A percentile compares a stretch with the other conserved stretches of the same genome.
Evolutionary conservation across 2,888 invertebrate species (phyloP).

Genomic region (Polietes domitor): DNA sequence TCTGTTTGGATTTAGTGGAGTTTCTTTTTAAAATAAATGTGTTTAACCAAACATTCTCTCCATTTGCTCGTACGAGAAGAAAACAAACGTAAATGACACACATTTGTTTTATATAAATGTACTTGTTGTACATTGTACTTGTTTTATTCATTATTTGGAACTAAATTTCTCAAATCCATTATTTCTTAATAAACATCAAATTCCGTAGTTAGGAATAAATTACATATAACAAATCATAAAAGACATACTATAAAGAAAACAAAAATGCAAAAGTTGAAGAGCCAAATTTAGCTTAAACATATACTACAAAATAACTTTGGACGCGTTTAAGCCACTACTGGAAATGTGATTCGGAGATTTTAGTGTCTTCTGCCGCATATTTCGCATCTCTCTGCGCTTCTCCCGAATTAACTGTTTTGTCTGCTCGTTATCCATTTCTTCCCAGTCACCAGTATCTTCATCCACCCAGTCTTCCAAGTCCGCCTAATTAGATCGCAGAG

Average conservation of each 20-base stretch:
- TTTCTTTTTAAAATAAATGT: too few relatives aligned
- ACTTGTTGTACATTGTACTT: neutral
- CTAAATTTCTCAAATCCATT: slow-evolving; percentile 53
- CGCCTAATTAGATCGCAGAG: slow-evolving; percentile 75
- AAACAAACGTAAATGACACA: too few relatives aligned
- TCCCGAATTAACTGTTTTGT: slow-evolving; percentile 80
- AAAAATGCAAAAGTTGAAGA: neutral
- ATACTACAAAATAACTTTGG: slow-evolving; percentile 58
- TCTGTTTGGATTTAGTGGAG: too few relatives aligned
- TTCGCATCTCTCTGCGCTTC: slow-evolving; percentile 79
- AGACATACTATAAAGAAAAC: slow-evolving; percentile 4
- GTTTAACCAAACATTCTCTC: too few relatives aligned
- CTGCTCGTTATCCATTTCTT: slow-evolving; percentile 80
- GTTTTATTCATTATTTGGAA: slow-evolving; percentile 37
- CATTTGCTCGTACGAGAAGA: too few relatives aligned
- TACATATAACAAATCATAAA: slow-evolving; percentile 18
- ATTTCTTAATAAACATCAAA: slow-evolving; percentile 36
- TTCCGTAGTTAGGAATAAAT: slow-evolving; percentile 38
- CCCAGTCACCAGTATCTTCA: slow-evolving; percentile 82
- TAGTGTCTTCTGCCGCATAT: slow-evolving; percentile 74
- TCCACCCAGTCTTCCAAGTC: slow-evolving; percentile 83
- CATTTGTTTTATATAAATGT: neutral
- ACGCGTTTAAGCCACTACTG: slow-evolving; percentile 33
- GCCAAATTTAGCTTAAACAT: slow-evolving; percentile 26
- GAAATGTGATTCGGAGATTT: slow-evolving; percentile 54